phyloP scores from a whole-genome alignment of 2,797 vertebrate genomes.

The Onychomys leucogaster region DNA sequence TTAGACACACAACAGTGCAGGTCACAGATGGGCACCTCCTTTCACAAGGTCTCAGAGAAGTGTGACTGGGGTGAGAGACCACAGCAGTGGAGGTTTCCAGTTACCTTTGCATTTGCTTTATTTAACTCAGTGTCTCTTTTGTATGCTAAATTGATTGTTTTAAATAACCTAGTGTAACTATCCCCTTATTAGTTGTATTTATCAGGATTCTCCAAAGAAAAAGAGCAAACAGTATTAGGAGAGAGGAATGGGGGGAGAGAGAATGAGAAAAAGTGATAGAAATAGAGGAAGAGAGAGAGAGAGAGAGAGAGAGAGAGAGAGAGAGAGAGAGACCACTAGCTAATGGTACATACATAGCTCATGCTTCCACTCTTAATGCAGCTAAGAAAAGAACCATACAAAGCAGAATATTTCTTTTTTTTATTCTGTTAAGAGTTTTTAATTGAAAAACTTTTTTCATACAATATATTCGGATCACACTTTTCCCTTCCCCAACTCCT shows the following conservation, averaged over 20 bases:
- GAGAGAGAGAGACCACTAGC: background rate
- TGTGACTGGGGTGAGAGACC: background rate
- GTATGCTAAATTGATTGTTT: background rate
- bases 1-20: background rate
- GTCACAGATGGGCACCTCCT: background rate
- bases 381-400: background rate
- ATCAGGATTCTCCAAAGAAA: conserved; percentile 20
- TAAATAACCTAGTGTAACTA: background rate
- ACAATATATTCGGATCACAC: background rate
- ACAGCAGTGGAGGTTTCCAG: background rate
- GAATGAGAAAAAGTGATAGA: background rate
- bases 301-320: too few species aligned
- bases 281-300: background rate
- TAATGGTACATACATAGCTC: background rate
- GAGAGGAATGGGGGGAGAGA: background rate
- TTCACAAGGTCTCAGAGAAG: background rate
- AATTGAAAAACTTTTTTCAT: background rate
- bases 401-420: background rate
- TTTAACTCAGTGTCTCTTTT: conserved; percentile 20
- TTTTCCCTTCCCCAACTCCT: background rate
- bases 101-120: conserved; percentile 24
- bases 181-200: background rate
- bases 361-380: background rate
- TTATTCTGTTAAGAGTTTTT: background rate
- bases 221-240: background rate